These are phyloP conservation scores for mouse (Mus musculus) DNA, from an alignment of 2,113 vertebrate species.

Conservation along the genomic window GRCm39 chrX:85261001-85261500, in stretches of 20 bases:
- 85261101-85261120: background rate
- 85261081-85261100: background rate
- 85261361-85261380: background rate
- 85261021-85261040: constrained; percentile 16
- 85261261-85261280: background rate
- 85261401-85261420: constrained; percentile 20
- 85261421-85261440: constrained; percentile 26
- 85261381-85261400: background rate
- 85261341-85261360: constrained; percentile 8
- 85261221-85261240: background rate
- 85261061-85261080: constrained; percentile 1
- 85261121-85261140: background rate
- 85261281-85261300: background rate
- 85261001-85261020: constrained; percentile 16
- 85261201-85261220: background rate
- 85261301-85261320: constrained; percentile 40
- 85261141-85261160: background rate
- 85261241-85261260: constrained; percentile 16
- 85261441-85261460: no score
- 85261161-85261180: constrained; percentile 1
- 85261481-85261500: no score
- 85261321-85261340: constrained; percentile 30
- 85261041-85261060: constrained; percentile 9
- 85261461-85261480: no score
- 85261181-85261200: background rate